Evolutionary conservation across 2,113 vertebrate species (phyloP).

Genomic region (Lepisosteus osseus): DNA sequence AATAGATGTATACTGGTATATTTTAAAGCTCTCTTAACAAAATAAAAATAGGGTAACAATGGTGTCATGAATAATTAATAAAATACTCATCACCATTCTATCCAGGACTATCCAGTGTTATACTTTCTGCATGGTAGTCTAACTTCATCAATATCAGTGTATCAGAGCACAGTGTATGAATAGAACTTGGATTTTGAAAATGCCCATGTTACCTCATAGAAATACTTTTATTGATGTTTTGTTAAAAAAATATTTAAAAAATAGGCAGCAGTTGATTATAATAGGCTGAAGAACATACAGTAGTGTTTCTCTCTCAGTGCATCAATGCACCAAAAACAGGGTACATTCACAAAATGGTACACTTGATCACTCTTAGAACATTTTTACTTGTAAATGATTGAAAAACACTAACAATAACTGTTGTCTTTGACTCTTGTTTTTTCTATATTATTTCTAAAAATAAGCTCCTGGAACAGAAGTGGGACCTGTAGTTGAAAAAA

Average conservation of each 20-base stretch:
- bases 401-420: conserved; percentile 8
- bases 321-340: conserved; percentile 6
- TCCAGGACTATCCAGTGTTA: too few relatives aligned
- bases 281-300: conserved; percentile 5
- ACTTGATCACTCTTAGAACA: conserved; percentile 13
- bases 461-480: conserved; percentile 11
- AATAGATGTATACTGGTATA: too few relatives aligned
- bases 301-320: background rate
- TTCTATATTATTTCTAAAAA: conserved; percentile 1
- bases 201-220: too few relatives aligned
- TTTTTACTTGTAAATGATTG: conserved; percentile 4
- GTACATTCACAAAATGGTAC: conserved; percentile 18
- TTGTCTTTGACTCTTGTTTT: conserved; percentile 4
- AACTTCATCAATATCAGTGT: too few relatives aligned
- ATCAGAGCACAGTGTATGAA: too few relatives aligned
- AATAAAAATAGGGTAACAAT: too few relatives aligned
- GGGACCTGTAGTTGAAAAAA: background rate
- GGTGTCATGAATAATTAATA: too few relatives aligned
- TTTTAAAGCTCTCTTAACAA: too few relatives aligned
- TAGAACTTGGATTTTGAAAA: too few relatives aligned
- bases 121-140: too few relatives aligned
- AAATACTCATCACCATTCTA: too few relatives aligned
- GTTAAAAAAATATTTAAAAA: background rate
- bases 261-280: background rate
- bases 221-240: background rate